phyloP scores from a whole-genome alignment of 2,888 invertebrate genomes.

The Trachelus stipa region DNA sequence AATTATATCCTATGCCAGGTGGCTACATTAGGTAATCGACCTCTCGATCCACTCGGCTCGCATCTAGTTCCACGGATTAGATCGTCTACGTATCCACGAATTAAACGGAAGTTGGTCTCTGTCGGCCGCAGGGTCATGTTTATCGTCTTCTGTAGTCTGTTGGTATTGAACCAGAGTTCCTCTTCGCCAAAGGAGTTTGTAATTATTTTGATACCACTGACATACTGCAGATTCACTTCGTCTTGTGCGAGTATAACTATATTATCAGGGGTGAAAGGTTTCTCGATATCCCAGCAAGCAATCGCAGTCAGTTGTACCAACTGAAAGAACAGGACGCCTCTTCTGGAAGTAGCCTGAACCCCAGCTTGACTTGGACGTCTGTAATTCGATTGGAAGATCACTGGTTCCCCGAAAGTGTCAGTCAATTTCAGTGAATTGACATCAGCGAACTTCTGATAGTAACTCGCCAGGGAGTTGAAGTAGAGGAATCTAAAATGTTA shows the following conservation, averaged over 20 bases:
- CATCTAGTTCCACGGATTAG: slow-evolving; percentile 60
- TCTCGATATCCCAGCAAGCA: slow-evolving; percentile 65
- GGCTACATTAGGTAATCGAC: slow-evolving; percentile 40
- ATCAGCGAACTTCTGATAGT: slow-evolving; percentile 56
- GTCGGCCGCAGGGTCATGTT: slow-evolving; percentile 52
- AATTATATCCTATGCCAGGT: slow-evolving; percentile 53
- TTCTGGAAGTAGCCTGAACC: slow-evolving; percentile 60
- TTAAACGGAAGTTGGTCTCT: slow-evolving; percentile 59
- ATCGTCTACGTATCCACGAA: slow-evolving; percentile 57
- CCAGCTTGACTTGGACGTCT: slow-evolving; percentile 62
- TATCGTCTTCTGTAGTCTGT: slow-evolving; percentile 62
- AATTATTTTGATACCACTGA: slow-evolving; percentile 62
- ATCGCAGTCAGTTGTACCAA: slow-evolving; percentile 62
- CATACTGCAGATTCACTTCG: slow-evolving; percentile 57
- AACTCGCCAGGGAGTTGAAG: slow-evolving; percentile 64
- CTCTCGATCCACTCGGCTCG: slow-evolving; percentile 37
- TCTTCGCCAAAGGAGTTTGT: slow-evolving; percentile 52
- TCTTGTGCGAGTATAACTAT: slow-evolving; percentile 57
- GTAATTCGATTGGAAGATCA: slow-evolving; percentile 55
- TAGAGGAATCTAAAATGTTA: slow-evolving; percentile 57
- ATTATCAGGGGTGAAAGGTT: slow-evolving; percentile 58
- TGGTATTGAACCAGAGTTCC: slow-evolving; percentile 63
- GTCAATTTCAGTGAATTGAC: slow-evolving; percentile 52
- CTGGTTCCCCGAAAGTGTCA: slow-evolving; percentile 46
- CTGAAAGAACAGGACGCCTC: slow-evolving; percentile 64